These are phyloP conservation scores for Malacoraja senta DNA, from an alignment of 2,797 vertebrate species.

Conservation along the genomic window DNA sequence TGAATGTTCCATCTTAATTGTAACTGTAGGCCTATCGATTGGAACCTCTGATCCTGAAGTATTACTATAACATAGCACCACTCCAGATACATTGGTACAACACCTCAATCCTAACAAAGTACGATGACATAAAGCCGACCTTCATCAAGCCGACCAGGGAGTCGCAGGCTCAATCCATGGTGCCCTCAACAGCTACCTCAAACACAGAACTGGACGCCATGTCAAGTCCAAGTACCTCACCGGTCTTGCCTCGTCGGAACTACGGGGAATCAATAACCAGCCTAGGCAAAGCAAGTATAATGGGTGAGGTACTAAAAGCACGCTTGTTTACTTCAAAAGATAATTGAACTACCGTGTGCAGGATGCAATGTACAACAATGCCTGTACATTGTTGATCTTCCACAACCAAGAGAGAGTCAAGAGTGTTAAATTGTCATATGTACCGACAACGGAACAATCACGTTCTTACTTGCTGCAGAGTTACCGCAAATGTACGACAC, in stretches of 20 bases:
- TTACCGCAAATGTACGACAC: too few species aligned
- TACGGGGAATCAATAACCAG: conserved; percentile 95
- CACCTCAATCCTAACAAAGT: conserved; percentile 74
- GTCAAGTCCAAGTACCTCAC: conserved; percentile 85
- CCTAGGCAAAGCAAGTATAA: conserved; percentile 92
- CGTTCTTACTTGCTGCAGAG: too few species aligned
- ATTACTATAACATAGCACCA: conserved; percentile 90
- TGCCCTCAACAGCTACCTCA: conserved; percentile 60
- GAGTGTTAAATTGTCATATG: too few species aligned
- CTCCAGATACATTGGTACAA: conserved; percentile 96
- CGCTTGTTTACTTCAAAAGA: neutral
- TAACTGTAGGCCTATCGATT: conserved; percentile 81
- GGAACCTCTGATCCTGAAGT: conserved; percentile 90
- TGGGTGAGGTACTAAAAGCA: conserved; percentile 59
- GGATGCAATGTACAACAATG: neutral
- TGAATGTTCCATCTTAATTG: neutral
- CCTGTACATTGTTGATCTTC: neutral
- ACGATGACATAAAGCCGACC: conserved; percentile 79
- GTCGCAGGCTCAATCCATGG: conserved; percentile 2
- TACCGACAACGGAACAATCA: too few species aligned
- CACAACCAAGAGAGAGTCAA: too few species aligned
- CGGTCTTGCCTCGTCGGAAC: conserved; percentile 73
- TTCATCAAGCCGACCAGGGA: conserved; percentile 84
- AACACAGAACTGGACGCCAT: conserved; percentile 72
- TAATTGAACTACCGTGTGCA: neutral